A percentile compares a stretch with the other conserved stretches of the same genome.
These are phyloP conservation scores for Axea sp. DNA, from an alignment of 2,888 invertebrate genomes.

Conservation along the genomic window DNA sequence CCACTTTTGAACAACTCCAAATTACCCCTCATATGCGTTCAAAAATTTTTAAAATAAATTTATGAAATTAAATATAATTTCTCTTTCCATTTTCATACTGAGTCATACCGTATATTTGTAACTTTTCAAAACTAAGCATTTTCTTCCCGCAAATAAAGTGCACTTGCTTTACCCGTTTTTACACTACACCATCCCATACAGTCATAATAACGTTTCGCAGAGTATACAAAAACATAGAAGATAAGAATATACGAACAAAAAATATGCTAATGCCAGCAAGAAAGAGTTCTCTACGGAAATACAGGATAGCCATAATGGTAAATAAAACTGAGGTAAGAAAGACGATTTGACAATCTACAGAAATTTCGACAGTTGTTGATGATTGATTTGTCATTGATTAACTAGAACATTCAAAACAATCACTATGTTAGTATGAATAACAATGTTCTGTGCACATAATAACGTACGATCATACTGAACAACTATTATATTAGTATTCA, in stretches of 20 bases:
- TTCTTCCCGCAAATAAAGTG: conserved; percentile 26
- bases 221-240: conserved; percentile 14
- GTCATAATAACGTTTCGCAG: conserved; percentile 43
- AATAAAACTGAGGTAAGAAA: conserved; percentile 37
- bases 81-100: too few relatives aligned
- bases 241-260: conserved; percentile 31
- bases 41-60: too few relatives aligned
- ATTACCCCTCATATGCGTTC: too few relatives aligned
- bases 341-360: conserved; percentile 52
- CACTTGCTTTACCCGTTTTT: conserved; percentile 31
- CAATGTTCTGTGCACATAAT: too few relatives aligned
- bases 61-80: too few relatives aligned
- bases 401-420: conserved; percentile 42
- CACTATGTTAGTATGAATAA: too few relatives aligned
- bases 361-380: conserved; percentile 19
- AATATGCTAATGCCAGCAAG: conserved; percentile 45
- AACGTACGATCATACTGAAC: too few relatives aligned
- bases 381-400: conserved; percentile 42
- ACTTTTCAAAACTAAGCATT: conserved; percentile 23
- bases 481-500: too few relatives aligned
- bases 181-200: neutral
- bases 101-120: too few relatives aligned
- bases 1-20: too few relatives aligned
- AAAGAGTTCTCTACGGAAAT: conserved; percentile 12
- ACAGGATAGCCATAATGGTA: conserved; percentile 4